Conservation (phyloP, 2,113 vertebrate genomes). For the Centropristis striata region DNA sequence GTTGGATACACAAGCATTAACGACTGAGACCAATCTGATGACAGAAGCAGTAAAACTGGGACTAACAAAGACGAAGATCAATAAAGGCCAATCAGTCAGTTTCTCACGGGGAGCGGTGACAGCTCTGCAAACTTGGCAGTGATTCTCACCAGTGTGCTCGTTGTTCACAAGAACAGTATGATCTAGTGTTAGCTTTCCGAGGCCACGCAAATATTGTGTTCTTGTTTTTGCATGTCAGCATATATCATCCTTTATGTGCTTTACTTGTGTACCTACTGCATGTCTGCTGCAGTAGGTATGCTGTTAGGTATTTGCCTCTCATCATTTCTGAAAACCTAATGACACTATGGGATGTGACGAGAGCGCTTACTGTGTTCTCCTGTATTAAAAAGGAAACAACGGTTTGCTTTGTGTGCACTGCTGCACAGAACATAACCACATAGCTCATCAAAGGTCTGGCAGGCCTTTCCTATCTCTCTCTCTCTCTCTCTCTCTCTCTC, state of each 20-base stretch:
- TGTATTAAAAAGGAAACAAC: constrained; percentile 22
- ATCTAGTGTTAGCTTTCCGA: constrained; percentile 26
- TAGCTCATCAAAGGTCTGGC: constrained; percentile 12
- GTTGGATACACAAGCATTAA: neutral
- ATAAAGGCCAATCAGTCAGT: constrained; percentile 40
- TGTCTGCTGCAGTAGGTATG: neutral
- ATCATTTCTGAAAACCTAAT: constrained; percentile 32
- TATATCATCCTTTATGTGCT: neutral
- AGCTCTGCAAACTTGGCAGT: constrained; percentile 58
- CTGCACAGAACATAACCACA: neutral
- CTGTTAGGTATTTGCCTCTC: neutral
- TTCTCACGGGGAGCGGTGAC: constrained; percentile 45
- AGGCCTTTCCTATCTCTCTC: neutral
- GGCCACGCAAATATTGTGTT: neutral
- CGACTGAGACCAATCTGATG: constrained; percentile 15
- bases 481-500: neutral
- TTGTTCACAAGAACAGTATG: constrained; percentile 17
- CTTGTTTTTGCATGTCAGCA: neutral
- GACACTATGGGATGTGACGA: constrained; percentile 13
- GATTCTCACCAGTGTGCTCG: constrained; percentile 13
- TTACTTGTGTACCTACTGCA: neutral
- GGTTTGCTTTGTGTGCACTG: constrained; percentile 21
- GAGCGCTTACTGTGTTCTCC: constrained; percentile 45
- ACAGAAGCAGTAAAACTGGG: constrained; percentile 17
- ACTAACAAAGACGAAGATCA: constrained; percentile 53